Percentiles rank a stretch among this genome's conserved stretches.
These are phyloP conservation scores for Coregonus suidteri DNA, from an alignment of 2,797 vertebrate genomes.

Conservation along the genomic window DNA sequence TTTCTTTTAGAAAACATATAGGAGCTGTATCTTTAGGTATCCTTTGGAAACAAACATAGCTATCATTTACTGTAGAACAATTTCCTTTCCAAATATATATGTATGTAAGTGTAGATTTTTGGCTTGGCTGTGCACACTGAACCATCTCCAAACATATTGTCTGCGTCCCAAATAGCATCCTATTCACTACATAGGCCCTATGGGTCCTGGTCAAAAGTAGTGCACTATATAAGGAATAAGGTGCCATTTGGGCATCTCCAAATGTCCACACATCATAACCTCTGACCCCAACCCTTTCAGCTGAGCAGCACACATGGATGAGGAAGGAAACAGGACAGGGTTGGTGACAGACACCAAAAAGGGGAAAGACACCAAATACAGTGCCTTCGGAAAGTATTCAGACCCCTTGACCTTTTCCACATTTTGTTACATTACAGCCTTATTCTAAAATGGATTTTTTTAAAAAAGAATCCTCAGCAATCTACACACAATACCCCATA, in stretches of 20 bases:
- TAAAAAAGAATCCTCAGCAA: too few species aligned
- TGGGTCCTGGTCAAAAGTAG: not conserved
- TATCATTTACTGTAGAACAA: not conserved
- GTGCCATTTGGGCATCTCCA: not conserved
- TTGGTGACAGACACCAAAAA: not conserved
- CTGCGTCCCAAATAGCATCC: not conserved
- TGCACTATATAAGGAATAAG: not conserved
- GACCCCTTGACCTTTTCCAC: too few species aligned
- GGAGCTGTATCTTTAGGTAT: not conserved
- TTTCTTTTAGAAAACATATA: not conserved
- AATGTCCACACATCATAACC: not conserved
- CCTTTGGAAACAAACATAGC: not conserved
- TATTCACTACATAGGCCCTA: not conserved
- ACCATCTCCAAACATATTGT: not conserved
- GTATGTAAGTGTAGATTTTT: not conserved
- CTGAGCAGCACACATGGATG: not conserved
- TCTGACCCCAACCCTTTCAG: not conserved
- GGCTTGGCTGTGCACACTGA: not conserved
- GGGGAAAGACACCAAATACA: not conserved
- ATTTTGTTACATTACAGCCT: too few species aligned
- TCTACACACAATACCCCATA: too few species aligned
- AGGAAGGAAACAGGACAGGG: not conserved
- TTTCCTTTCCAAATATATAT: not conserved
- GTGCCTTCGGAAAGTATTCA: too few species aligned
- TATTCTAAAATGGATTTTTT: too few species aligned